Conservation (phyloP, 2,888 invertebrate species). For the Linnaemya vulpina region DNA sequence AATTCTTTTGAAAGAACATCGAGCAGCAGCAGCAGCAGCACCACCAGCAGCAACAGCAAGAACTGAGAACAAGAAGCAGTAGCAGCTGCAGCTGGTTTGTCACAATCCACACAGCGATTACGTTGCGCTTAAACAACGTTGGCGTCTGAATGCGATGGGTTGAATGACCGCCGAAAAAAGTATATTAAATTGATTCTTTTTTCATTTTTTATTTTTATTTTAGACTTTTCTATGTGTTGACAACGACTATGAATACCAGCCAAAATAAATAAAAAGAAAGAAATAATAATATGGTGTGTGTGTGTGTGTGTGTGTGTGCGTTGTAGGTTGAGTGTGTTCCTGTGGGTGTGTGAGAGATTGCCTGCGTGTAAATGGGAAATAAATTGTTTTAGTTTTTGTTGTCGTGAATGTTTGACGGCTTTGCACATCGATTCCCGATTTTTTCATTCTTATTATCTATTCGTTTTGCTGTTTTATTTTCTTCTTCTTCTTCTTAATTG, state of each 20-base stretch:
- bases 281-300: constrained; percentile 7
- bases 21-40: constrained; percentile 4
- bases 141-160: constrained; percentile 73
- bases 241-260: constrained; percentile 45
- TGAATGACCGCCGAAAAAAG: constrained; percentile 82
- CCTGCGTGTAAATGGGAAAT: constrained; percentile 51
- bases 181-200: constrained; percentile 71
- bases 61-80: constrained; percentile 42
- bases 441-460: constrained; percentile 9
- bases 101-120: constrained; percentile 38
- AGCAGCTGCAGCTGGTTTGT: constrained; percentile 33
- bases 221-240: constrained; percentile 80
- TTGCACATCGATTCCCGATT: constrained; percentile 60
- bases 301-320: constrained; percentile 19
- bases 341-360: constrained; percentile 15
- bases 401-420: constrained; percentile 45
- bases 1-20: constrained; percentile 35
- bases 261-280: constrained; percentile 30
- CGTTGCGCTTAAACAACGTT: constrained; percentile 54
- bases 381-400: constrained; percentile 38
- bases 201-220: constrained; percentile 76
- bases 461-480: constrained; percentile 7
- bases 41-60: constrained; percentile 9
- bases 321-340: no score
- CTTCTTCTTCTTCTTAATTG: neutral